These are phyloP conservation scores for Pyrochroa serraticornis DNA, from an alignment of 2,888 invertebrate genomes.

Conservation along the genomic window DNA sequence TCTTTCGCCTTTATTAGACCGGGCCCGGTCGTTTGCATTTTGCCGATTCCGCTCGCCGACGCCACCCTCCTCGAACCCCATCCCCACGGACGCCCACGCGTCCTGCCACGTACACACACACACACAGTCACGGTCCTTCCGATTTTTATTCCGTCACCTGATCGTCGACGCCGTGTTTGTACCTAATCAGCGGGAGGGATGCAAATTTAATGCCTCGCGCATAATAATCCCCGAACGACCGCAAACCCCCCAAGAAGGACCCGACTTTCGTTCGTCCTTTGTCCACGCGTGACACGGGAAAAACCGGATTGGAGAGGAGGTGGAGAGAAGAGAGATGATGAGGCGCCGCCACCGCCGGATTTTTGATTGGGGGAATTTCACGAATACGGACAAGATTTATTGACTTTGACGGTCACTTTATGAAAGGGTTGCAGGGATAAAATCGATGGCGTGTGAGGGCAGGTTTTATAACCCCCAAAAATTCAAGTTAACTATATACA, in stretches of 20 bases:
- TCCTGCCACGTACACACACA: constrained; percentile 7
- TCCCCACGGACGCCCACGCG: constrained; percentile 6
- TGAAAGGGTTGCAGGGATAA: constrained; percentile 15
- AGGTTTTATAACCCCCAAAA: too few relatives aligned
- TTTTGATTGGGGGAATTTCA: constrained; percentile 23
- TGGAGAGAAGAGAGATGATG: not conserved
- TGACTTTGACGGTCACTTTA: constrained; percentile 34
- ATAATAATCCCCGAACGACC: constrained; percentile 31
- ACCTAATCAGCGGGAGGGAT: constrained; percentile 36
- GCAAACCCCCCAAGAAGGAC: constrained; percentile 17
- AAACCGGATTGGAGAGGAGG: constrained; percentile 4
- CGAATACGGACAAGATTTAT: constrained; percentile 33
- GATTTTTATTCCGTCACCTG: constrained; percentile 22
- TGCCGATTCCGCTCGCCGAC: constrained; percentile 23
- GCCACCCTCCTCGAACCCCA: too few relatives aligned
- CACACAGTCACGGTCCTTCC: not conserved
- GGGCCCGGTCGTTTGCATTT: constrained; percentile 12
- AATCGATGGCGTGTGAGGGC: too few relatives aligned
- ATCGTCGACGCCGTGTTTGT: constrained; percentile 19
- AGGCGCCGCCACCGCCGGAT: too few relatives aligned
- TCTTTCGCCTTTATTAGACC: constrained; percentile 38
- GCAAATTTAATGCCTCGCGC: constrained; percentile 34
- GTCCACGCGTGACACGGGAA: constrained; percentile 2
- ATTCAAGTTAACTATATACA: too few relatives aligned
- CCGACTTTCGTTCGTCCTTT: constrained; percentile 7